phyloP scores from a whole-genome alignment of 2,113 vertebrate genomes.

The Charina bottae region DNA sequence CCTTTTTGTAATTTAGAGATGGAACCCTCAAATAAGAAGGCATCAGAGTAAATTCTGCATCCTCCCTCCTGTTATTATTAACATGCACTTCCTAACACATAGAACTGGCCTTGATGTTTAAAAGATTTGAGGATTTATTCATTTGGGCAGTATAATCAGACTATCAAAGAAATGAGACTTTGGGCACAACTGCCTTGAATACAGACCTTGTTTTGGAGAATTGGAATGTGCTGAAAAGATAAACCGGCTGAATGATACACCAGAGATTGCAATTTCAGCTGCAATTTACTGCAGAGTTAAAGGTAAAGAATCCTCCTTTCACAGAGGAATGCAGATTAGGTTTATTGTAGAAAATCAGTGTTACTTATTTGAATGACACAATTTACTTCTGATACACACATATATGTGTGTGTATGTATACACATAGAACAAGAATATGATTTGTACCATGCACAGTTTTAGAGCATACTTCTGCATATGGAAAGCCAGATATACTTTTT shows the following conservation, averaged over 20 bases:
- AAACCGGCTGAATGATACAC: background rate
- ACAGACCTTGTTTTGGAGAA: conserved; percentile 26
- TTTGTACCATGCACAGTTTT: conserved; percentile 33
- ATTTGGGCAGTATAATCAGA: conserved; percentile 39
- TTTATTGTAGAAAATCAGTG: conserved; percentile 30
- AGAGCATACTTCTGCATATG: conserved; percentile 22
- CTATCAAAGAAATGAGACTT: conserved; percentile 28
- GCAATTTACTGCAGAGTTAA: conserved; percentile 34
- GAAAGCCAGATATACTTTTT: background rate
- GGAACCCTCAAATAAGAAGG: background rate
- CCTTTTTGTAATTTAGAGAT: background rate
- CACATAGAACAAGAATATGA: background rate
- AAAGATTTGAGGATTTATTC: conserved; percentile 35
- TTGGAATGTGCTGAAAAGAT: conserved; percentile 27
- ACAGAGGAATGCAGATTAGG: background rate
- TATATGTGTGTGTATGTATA: background rate
- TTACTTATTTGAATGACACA: conserved; percentile 41
- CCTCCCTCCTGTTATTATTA: background rate
- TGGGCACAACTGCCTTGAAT: conserved; percentile 18
- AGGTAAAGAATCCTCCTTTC: conserved; percentile 22
- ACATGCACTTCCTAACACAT: background rate
- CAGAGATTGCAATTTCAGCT: conserved; percentile 30
- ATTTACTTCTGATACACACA: conserved; percentile 40
- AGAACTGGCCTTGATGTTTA: conserved; percentile 20
- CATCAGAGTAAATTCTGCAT: background rate